Evolutionary conservation across 2,113 vertebrate species (phyloP).

Genomic region (Chionomys nivalis): DNA sequence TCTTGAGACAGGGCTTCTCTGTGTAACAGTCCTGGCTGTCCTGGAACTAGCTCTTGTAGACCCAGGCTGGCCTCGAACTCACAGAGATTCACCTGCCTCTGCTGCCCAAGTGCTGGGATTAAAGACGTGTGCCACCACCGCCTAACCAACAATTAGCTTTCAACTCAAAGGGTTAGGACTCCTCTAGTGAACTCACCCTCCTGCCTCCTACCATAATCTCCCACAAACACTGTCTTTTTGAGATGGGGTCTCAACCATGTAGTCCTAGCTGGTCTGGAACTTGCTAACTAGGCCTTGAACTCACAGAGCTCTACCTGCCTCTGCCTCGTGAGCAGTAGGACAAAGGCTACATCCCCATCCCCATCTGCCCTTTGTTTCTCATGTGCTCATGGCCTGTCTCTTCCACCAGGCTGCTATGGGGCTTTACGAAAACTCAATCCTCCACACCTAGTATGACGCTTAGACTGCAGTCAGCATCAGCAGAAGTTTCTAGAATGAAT

Average conservation of each 20-base stretch:
- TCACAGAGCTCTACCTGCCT: neutral
- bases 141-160: neutral
- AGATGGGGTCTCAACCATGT: neutral
- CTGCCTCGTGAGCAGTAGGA: neutral
- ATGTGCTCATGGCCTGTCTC: neutral
- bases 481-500: conserved; percentile 25
- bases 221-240: neutral
- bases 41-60: no score
- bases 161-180: neutral
- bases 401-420: neutral
- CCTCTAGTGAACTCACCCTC: neutral
- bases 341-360: neutral
- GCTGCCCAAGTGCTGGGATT: no score
- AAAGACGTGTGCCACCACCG: no score
- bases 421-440: neutral
- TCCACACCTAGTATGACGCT: neutral
- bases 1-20: no score
- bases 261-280: neutral
- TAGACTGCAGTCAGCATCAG: neutral
- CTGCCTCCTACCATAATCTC: neutral
- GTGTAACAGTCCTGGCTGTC: no score
- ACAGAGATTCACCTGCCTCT: no score
- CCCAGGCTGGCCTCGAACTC: no score
- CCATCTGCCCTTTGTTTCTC: neutral
- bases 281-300: neutral